Conservation (phyloP, 2,888 invertebrate species). For the Electrophaes corylata region DNA sequence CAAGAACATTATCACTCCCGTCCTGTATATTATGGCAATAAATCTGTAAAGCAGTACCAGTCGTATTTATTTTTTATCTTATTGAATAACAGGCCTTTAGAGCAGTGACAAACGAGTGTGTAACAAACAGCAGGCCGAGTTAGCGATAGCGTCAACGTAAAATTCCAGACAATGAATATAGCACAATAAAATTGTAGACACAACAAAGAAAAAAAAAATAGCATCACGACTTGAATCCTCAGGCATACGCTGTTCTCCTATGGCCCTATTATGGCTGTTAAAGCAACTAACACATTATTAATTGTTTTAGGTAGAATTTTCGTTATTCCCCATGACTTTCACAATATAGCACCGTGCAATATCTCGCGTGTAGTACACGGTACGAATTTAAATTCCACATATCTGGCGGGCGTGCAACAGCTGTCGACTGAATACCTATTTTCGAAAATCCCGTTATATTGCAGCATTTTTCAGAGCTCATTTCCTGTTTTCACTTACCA, state of each 20-base stretch:
- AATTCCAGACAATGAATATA: background rate
- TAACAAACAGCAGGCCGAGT: no score
- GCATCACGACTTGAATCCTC: no score
- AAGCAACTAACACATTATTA: background rate
- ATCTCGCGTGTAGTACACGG: constrained; percentile 23
- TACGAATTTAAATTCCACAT: constrained; percentile 56
- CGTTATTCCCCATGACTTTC: constrained; percentile 17
- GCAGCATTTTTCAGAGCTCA: constrained; percentile 51
- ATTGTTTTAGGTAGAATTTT: background rate
- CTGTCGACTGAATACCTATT: constrained; percentile 63
- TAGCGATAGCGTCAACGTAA: background rate
- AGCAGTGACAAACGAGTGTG: no score
- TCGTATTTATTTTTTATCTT: constrained; percentile 32
- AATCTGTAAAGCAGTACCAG: constrained; percentile 54
- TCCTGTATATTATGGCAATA: constrained; percentile 67
- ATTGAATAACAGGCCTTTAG: constrained; percentile 19
- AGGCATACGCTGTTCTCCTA: no score
- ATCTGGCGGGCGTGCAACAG: constrained; percentile 53
- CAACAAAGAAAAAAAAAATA: no score
- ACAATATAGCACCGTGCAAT: constrained; percentile 21
- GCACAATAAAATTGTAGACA: no score
- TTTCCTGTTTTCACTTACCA: constrained; percentile 46
- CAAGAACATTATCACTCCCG: constrained; percentile 59
- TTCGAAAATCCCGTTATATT: constrained; percentile 53
- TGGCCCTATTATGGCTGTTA: no score